phyloP scores from a whole-genome alignment of 2,113 vertebrate genomes.

The Scomber colias region DNA sequence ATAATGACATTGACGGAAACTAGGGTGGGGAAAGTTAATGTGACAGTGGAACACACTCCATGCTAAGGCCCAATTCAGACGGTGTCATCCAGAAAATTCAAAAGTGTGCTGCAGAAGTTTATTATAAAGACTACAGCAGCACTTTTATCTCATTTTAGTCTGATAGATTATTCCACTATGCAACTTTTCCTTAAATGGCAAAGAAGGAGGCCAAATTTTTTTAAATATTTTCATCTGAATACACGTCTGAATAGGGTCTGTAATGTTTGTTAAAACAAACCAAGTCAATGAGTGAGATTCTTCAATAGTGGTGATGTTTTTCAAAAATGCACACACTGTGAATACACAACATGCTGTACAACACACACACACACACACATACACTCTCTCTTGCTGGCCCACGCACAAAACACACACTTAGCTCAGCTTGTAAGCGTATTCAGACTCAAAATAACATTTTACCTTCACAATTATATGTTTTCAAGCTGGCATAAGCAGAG shows the following conservation, averaged over 20 bases:
- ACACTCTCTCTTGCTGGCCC: constrained; percentile 47
- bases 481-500: constrained; percentile 19
- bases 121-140: not conserved
- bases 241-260: constrained; percentile 71
- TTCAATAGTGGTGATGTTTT: constrained; percentile 63
- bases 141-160: not conserved
- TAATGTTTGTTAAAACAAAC: constrained; percentile 70
- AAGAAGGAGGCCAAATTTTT: not conserved
- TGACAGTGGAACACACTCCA: constrained; percentile 72
- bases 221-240: constrained; percentile 30
- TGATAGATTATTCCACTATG: not conserved
- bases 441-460: constrained; percentile 38
- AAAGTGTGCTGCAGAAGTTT: not conserved
- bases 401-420: constrained; percentile 39
- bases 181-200: not conserved
- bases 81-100: constrained; percentile 31
- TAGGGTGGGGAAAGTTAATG: constrained; percentile 49
- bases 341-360: constrained; percentile 80
- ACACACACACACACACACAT: constrained; percentile 45
- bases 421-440: constrained; percentile 58
- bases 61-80: constrained; percentile 79
- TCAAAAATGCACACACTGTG: constrained; percentile 72
- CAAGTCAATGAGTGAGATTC: constrained; percentile 56
- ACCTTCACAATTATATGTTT: constrained; percentile 2
- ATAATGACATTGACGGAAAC: constrained; percentile 51